phyloP scores from a whole-genome alignment of 2,797 vertebrate genomes.

The Amblyraja radiata region DNA sequence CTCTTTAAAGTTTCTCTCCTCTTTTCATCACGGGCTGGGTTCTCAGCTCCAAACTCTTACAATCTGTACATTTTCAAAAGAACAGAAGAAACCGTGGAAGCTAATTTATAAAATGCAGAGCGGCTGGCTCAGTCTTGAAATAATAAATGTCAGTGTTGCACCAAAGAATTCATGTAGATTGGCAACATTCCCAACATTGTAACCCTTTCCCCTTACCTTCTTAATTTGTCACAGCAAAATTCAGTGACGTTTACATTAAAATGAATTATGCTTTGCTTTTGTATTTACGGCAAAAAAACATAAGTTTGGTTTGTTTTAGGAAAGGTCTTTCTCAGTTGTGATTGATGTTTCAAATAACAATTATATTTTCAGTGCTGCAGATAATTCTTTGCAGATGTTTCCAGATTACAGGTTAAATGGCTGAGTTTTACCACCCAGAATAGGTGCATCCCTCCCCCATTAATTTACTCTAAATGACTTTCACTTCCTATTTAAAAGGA shows the following conservation, averaged over 20 bases:
- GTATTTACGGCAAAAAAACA: constrained; percentile 62
- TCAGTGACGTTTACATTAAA: constrained; percentile 35
- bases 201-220: constrained; percentile 13
- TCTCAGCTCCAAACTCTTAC: constrained; percentile 54
- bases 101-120: constrained; percentile 65
- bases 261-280: constrained; percentile 48
- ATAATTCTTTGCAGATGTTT: constrained; percentile 91
- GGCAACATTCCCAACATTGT: constrained; percentile 28
- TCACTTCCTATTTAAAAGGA: constrained; percentile 63
- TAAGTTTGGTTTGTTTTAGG: constrained; percentile 74
- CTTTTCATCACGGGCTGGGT: constrained; percentile 56
- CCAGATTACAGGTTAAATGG: constrained; percentile 73
- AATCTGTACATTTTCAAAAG: constrained; percentile 70
- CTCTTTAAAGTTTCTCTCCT: constrained; percentile 64
- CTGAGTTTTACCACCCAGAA: constrained; percentile 81
- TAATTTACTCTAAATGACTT: constrained; percentile 63
- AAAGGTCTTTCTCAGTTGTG: constrained; percentile 61
- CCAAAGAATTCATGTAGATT: neutral
- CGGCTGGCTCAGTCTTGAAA: constrained; percentile 67
- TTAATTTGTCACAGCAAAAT: constrained; percentile 27
- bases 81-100: constrained; percentile 72
- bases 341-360: constrained; percentile 85
- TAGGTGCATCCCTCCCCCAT: constrained; percentile 64
- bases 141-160: constrained; percentile 63
- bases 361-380: constrained; percentile 69